phyloP scores from a whole-genome alignment of 2,113 vertebrate genomes.

The Gymnogyps californianus region DNA sequence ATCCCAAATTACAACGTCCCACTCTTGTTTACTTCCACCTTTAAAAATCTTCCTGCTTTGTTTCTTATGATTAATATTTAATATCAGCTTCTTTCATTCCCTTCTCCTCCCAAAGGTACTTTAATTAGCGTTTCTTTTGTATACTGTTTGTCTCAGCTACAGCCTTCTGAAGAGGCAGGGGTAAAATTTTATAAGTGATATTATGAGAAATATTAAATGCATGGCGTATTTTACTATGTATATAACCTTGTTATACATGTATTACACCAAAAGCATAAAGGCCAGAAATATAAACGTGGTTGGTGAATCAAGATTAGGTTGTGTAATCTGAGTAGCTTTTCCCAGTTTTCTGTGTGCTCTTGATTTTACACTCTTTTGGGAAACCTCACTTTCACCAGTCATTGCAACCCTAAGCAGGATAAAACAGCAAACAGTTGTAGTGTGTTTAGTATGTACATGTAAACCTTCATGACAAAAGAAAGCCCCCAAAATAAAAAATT shows the following conservation, averaged over 20 bases:
- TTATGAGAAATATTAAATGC: neutral
- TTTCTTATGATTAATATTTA: slow-evolving; percentile 21
- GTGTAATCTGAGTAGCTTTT: neutral
- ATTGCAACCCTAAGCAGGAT: neutral
- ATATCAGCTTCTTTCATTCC: neutral
- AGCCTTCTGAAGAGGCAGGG: neutral
- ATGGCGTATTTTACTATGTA: neutral
- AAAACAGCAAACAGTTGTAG: neutral
- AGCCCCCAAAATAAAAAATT: neutral
- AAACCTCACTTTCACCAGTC: neutral
- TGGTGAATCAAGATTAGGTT: neutral
- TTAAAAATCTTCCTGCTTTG: neutral
- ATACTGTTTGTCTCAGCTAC: neutral
- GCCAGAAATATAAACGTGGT: neutral
- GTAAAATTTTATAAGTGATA: neutral
- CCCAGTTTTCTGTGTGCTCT: neutral
- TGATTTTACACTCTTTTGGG: neutral
- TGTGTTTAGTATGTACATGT: neutral
- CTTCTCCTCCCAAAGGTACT: neutral
- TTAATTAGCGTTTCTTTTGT: slow-evolving; percentile 34
- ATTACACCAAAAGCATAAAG: neutral
- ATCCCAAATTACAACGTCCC: neutral
- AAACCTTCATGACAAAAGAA: neutral
- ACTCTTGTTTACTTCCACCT: neutral
- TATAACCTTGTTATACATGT: neutral